Evolutionary conservation across 2,113 vertebrate genomes (phyloP), one percentile per base, ranked within the genome.

Genomic region (Leuciscus idus): DNA sequence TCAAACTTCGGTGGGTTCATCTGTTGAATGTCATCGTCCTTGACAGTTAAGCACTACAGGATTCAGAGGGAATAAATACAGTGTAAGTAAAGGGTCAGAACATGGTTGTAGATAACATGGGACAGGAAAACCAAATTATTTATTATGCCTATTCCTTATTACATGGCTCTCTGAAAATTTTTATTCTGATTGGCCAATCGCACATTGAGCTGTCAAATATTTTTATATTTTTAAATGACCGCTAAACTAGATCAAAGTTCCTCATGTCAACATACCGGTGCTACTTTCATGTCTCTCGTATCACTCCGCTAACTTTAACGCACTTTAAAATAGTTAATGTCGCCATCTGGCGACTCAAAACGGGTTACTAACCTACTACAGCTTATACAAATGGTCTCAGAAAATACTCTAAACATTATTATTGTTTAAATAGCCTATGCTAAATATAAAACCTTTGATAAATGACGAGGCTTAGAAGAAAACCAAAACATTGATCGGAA

Each of bases 1-100:
- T 98, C 97, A 0, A 96, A 98, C 88, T 97, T 97, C 0, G 96
- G 97, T 0, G 98, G 97, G 88, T 98, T 99, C 96, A 98, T 97
- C 89, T 95, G 93, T 92, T 98, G 97, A 88, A 98, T 10, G 28
- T 98, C 97, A 0, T 93, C 92, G 7, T 97, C 96, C 50, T 96
- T 96, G 80, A 97, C 95, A 0, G 92, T 95, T 84, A 96, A 85
- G 0, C 93, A 93, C 97, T 98, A 88, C 43, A 82, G 30, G 82
- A 46, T 11, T 84, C 0, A 72, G 36, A 83, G 21, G 2, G 33
- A 73, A 57, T 50, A 19, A 59, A 15, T 68, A 50, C 79, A 83
- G 13, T 0, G 66, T 13, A 30, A 28, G 62, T 26, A 70, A 55
- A 74, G 10, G 73, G 36, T 39, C 12, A 76, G 12, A 21, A 26